phyloP scores from a whole-genome alignment of 2,888 invertebrate genomes.

The Dasypolia templi region DNA sequence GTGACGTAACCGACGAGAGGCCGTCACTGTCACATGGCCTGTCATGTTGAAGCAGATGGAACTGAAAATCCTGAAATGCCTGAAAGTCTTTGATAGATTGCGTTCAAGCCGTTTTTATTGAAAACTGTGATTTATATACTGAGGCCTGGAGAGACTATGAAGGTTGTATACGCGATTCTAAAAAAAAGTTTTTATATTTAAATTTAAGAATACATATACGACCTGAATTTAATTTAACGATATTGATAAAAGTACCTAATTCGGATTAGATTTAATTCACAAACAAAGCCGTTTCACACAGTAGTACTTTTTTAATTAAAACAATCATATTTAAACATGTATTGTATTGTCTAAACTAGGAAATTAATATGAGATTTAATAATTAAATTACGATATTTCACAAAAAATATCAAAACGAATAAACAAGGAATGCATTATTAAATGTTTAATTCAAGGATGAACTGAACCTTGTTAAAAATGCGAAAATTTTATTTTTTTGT shows the following conservation, averaged over 20 bases:
- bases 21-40: slow-evolving; percentile 79
- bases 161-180: too few species aligned
- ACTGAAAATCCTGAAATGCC: slow-evolving; percentile 60
- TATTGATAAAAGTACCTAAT: neutral
- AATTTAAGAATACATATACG: too few species aligned
- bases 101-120: slow-evolving; percentile 35
- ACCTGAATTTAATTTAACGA: neutral
- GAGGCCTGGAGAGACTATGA: too few species aligned
- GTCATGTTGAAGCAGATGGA: slow-evolving; percentile 71
- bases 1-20: slow-evolving; percentile 88
- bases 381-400: neutral
- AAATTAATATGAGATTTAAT: neutral
- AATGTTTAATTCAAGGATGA: neutral
- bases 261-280: neutral
- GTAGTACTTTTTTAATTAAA: neutral
- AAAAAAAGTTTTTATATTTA: neutral
- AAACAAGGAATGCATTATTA: neutral
- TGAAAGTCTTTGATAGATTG: slow-evolving; percentile 61
- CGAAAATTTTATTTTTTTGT: too few species aligned
- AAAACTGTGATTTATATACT: slow-evolving; percentile 23
- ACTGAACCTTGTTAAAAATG: neutral
- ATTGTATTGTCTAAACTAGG: neutral
- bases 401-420: neutral
- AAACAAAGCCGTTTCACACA: neutral
- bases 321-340: too few species aligned